Percentiles rank a stretch among this genome's conserved stretches.
phyloP scores from a whole-genome alignment of 2,113 vertebrate species.

The Zosterops japonicus region DNA sequence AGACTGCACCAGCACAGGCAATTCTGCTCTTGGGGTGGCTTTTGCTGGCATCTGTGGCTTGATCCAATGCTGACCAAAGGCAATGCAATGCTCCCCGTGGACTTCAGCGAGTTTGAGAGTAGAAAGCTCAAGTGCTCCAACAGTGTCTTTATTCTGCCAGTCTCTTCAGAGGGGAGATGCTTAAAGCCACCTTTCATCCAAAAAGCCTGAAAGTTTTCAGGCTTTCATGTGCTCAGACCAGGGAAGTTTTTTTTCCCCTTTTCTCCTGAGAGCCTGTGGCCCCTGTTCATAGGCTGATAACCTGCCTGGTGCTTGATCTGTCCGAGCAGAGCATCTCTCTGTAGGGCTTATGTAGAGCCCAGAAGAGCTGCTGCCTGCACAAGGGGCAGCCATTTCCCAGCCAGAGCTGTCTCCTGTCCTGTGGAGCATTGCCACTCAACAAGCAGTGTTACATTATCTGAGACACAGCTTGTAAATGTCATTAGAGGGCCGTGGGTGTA shows the following conservation, averaged over 20 bases:
- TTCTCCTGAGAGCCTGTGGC: neutral
- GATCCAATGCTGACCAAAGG: slow-evolving; percentile 33
- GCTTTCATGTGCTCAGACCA: neutral
- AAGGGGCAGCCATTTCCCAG: neutral
- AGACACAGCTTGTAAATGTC: neutral
- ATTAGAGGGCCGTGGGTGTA: neutral
- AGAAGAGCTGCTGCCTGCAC: neutral
- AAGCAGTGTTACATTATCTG: neutral
- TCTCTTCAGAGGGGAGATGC: neutral
- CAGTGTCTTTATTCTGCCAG: neutral
- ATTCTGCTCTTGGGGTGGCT: neutral
- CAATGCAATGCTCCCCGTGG: neutral
- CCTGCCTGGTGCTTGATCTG: neutral
- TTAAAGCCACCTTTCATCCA: slow-evolving; percentile 6
- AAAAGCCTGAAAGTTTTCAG: slow-evolving; percentile 1
- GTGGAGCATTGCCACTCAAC: neutral
- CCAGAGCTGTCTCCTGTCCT: neutral
- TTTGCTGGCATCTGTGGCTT: neutral
- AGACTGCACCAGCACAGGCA: neutral
- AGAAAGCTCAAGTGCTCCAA: neutral
- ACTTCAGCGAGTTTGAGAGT: neutral
- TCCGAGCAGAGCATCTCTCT: neutral
- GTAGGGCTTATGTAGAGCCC: neutral
- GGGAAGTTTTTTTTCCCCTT: neutral
- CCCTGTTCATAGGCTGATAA: neutral